These are phyloP conservation scores for Helleia helle DNA, from an alignment of 2,888 invertebrate species.

Conservation along the genomic window DNA sequence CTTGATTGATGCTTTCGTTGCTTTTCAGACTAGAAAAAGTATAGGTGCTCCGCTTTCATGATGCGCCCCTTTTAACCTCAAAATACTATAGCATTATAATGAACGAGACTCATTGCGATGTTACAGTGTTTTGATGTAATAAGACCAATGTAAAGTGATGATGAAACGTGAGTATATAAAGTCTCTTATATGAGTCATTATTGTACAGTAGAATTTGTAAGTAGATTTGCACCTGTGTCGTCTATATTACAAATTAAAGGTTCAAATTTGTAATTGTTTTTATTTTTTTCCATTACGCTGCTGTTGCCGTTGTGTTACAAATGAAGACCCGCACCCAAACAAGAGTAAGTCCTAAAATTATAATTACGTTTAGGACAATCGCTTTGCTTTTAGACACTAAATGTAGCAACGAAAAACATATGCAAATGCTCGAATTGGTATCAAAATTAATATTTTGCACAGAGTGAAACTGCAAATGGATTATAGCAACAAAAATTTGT, in stretches of 20 bases:
- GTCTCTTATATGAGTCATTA: conserved; percentile 2
- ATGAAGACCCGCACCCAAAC: conserved; percentile 79
- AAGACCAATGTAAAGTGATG: conserved; percentile 2
- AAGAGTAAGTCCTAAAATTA: conserved; percentile 73
- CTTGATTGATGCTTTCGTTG: conserved; percentile 52
- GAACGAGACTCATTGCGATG: conserved; percentile 1
- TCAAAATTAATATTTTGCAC: conserved; percentile 28
- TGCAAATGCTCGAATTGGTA: conserved; percentile 42
- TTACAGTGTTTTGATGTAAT: conserved; percentile 2
- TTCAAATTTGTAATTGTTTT: conserved; percentile 41
- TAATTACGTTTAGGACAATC: conserved; percentile 25
- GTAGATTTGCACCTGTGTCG: conserved; percentile 12
- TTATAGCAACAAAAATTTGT: conserved; percentile 8
- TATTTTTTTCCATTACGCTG: conserved; percentile 56
- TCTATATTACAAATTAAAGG: conserved; percentile 31
- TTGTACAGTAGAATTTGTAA: conserved; percentile 8
- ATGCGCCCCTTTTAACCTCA: conserved; percentile 15
- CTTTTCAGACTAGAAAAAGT: conserved; percentile 40
- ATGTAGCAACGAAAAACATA: conserved; percentile 38
- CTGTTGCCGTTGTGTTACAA: conserved; percentile 27
- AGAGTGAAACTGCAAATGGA: conserved; percentile 17
- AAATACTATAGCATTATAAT: conserved; percentile 5
- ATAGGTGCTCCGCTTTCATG: conserved; percentile 18
- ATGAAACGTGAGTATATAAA: conserved; percentile 7
- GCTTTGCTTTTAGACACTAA: conserved; percentile 58